These are phyloP conservation scores for Pionites leucogaster DNA, from an alignment of 2,113 vertebrate species.

Conservation along the genomic window DNA sequence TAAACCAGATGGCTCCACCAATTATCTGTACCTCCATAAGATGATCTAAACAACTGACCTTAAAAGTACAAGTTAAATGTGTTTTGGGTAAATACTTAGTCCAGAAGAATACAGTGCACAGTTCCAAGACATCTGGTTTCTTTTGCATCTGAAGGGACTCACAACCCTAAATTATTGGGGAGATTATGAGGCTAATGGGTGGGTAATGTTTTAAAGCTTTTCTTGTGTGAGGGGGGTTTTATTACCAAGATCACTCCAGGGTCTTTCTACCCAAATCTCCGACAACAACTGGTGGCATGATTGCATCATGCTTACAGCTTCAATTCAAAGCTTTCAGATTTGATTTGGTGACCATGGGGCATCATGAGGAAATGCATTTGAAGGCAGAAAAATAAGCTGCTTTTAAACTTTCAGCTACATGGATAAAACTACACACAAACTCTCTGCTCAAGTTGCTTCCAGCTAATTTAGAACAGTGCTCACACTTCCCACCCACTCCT, in stretches of 20 bases:
- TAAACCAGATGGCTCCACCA: neutral
- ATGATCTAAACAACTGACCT: neutral
- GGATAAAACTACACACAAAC: fast-evolving
- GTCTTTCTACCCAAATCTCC: neutral
- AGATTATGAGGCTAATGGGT: neutral
- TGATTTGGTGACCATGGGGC: fast-evolving
- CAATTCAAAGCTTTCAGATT: neutral
- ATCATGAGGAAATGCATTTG: neutral
- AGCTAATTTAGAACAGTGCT: neutral
- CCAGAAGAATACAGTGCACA: neutral
- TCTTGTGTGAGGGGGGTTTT: neutral
- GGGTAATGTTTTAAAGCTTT: neutral
- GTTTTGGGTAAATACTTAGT: neutral
- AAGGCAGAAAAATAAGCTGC: neutral
- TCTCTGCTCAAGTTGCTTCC: neutral
- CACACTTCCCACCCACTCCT: neutral
- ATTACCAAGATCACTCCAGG: neutral
- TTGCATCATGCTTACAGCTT: neutral
- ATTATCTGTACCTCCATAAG: no score
- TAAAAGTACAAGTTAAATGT: neutral
- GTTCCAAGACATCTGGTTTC: neutral
- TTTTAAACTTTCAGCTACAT: neutral
- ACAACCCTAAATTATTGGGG: neutral
- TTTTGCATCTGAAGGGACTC: neutral
- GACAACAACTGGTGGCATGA: neutral